Conservation (phyloP, 2,888 invertebrate genomes). For the Dasypolia templi region DNA sequence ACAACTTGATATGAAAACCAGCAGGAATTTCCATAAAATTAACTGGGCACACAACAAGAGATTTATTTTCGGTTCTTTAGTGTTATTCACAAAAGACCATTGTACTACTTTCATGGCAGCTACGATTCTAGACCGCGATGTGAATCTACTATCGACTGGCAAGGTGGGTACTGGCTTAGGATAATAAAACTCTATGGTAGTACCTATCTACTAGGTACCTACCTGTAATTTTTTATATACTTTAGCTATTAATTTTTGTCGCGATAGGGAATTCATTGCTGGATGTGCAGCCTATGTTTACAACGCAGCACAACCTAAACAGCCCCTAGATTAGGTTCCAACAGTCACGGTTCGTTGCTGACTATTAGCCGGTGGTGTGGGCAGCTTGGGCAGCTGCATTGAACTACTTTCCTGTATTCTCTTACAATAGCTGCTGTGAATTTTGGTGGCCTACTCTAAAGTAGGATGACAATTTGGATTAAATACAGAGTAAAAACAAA, state of each 20-base stretch:
- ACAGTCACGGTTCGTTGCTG: not conserved
- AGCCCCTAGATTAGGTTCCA: not conserved
- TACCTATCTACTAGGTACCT: not conserved
- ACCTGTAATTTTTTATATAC: not conserved
- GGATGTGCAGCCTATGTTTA: not conserved
- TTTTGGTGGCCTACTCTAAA: not conserved
- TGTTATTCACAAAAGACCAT: conserved; percentile 93
- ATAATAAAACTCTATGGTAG: conserved; percentile 36
- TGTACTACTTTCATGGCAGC: conserved; percentile 93
- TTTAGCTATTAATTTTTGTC: not conserved
- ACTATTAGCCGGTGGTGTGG: not conserved
- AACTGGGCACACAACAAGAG: conserved; percentile 88
- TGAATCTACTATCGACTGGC: conserved; percentile 74
- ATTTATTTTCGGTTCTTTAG: conserved; percentile 93
- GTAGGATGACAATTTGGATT: not conserved
- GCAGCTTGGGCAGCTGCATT: not conserved
- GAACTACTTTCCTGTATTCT: too few relatives aligned
- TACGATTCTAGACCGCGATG: conserved; percentile 91
- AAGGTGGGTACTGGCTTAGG: conserved; percentile 71
- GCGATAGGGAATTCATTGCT: not conserved
- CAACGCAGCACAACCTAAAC: not conserved
- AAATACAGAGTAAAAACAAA: not conserved
- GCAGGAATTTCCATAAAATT: conserved; percentile 77
- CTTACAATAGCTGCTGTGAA: not conserved
- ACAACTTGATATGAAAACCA: conserved; percentile 73